Conservation (phyloP, 2,113 vertebrate species). For the Lepus timidus region DNA sequence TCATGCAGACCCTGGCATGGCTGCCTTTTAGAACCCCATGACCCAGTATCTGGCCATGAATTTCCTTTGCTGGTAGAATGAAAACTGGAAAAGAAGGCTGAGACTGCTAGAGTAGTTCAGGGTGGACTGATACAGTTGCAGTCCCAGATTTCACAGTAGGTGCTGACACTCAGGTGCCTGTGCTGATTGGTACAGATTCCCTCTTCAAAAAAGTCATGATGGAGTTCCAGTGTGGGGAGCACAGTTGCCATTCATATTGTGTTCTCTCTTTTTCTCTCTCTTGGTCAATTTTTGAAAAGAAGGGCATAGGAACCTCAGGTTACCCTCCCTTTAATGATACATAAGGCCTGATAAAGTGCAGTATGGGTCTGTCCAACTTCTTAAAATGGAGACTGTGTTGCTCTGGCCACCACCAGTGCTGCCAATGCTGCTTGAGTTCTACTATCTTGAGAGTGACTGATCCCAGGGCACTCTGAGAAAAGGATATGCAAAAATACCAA, state of each 20-base stretch:
- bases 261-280: neutral
- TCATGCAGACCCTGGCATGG: neutral
- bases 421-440: neutral
- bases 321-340: neutral
- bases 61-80: neutral
- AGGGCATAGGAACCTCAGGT: neutral
- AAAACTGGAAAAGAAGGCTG: neutral
- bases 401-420: neutral
- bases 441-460: neutral
- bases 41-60: neutral
- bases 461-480: neutral
- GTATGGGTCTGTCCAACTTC: neutral
- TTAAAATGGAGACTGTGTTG: neutral
- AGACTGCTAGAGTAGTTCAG: neutral
- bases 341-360: neutral
- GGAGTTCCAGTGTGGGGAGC: neutral
- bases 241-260: neutral
- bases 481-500: neutral
- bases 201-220: accelerated
- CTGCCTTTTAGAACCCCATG: accelerated
- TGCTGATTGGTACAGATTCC: neutral
- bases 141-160: neutral
- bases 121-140: neutral
- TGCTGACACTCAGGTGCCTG: neutral
- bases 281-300: neutral